Evolutionary conservation across 2,113 vertebrate species (phyloP), one percentile per base, ranked within the genome.

Genomic region (Nycticorax nycticorax): DNA sequence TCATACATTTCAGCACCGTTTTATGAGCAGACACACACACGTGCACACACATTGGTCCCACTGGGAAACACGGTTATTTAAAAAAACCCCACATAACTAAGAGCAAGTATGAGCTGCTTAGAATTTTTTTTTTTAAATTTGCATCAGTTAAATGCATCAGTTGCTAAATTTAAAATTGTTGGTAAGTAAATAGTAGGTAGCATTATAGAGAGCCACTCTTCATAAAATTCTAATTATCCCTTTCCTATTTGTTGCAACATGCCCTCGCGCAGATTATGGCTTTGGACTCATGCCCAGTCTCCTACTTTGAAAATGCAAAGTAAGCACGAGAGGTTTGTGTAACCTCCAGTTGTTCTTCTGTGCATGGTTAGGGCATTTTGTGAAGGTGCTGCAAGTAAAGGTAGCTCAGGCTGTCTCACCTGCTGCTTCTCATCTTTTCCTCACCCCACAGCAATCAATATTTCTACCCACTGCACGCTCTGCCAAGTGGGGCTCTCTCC

Each of bases 141-240:
- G 47, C 45, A 52, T 78, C 85, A 71, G 43, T 85, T 86, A 74
- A 64, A 81, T 41, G 69, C 69, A 93, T 82, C 73, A 57, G 77
- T 89, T 89, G 69, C 84, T 87, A 85, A 75, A 92, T 72, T 74
- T 85, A 84, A 94, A 96, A 73, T 78, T 37, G 64, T 75, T 91
- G 83, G 27, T 92, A 78, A 87, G 86, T 85, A 92, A 95, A 91
- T 68, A 87, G 64, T 41, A 96, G 77, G 77, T 68, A 93, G 68
- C 53, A 92, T 75, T 89, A 87, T 5, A 94, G 68, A 93, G 67
- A 96, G 60, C 52, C 68, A 90, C 83, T 88, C 88, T 92, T 92
- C 85, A 93, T 92, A 92, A 86, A 93, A 94, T 92, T 77, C 90
- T 95, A 93, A 95, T 96, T 88, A 94, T 90, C 60, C 88, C 79